Base-by-base conservation (phyloP, 2,888 invertebrate genomes). In the Aphodius sticticus region DNA sequence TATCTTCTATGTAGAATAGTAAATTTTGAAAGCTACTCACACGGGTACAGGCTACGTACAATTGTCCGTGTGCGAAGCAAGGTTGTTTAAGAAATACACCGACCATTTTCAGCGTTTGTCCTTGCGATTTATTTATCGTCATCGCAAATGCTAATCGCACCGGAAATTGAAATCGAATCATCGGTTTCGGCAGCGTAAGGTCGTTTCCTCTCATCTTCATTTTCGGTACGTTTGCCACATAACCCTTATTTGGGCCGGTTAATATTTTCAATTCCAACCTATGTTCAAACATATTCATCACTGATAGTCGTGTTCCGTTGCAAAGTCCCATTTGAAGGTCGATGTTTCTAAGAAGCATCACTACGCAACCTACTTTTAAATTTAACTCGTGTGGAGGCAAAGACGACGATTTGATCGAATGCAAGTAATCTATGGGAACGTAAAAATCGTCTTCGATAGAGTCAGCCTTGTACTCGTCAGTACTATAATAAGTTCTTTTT, bases 121-220 rank as follows among this genome's bases (percentile, higher is more conserved):
- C 83, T 77, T 84, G 83, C 7, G 81, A 76, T 75, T 84, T 84
- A 70, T 84, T 84, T 12, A 84, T 84, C 0, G 83, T 84, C 80
- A 84, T 84, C 0, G 82, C 83, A 77, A 82, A 84, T 3, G 83
- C 83, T 7, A 84, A 53, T 14, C 79, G 26, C 3, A 84, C 38
- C 6, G 84, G 83, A 80, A 84, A 84, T 75, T 84, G 84, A 9
- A 80, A 37, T 16, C 82, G 53, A 9, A 26, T 70, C 70, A 70
- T 70, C 15, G 76, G 26, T 69, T 37, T 78, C 37, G 82, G 82
- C n/a, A 83, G 36, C 70, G 76, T 80, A 26, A 36, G 15, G 70
- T 81, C 81, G 15, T 74, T 36, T 0, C 77, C 77, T 35, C 26
- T 70, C 26, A 78, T 81, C 4, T 76, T 81, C 1, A 82, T 79